Conservation (phyloP, 2,113 vertebrate species). For the Ammodytes dubius region DNA sequence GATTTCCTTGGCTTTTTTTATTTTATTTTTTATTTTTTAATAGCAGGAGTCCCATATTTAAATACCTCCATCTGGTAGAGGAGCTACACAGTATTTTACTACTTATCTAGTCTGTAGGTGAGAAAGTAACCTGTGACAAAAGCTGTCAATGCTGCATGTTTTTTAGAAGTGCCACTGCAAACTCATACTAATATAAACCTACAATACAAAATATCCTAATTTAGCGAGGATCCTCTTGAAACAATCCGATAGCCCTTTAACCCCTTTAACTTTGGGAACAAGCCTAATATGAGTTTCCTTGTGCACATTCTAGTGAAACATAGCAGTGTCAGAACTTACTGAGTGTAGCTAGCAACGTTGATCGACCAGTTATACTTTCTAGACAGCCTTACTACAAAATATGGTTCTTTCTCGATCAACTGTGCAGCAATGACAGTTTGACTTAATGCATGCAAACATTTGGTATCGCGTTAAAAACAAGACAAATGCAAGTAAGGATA, state of each 20-base stretch:
- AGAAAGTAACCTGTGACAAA: not conserved
- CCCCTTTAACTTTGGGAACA: not conserved
- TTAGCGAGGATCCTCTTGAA: not conserved
- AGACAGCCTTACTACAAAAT: not conserved
- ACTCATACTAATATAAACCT: not conserved
- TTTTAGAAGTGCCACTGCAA: not conserved
- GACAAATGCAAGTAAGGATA: not conserved
- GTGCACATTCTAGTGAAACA: not conserved
- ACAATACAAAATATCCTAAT: not conserved
- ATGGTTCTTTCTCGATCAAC: not conserved
- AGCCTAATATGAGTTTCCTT: not conserved
- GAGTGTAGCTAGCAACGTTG: not conserved
- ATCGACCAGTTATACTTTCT: not conserved
- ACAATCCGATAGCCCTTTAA: not conserved
- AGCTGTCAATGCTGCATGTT: not conserved
- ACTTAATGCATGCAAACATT: not conserved
- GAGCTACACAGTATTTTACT: not conserved
- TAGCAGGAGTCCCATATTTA: not conserved
- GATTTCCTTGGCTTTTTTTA: too few species aligned
- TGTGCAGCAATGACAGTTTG: constrained; percentile 1
- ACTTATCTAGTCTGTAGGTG: not conserved
- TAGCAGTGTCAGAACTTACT: not conserved
- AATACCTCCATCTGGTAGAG: not conserved
- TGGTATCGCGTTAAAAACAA: constrained; percentile 14
- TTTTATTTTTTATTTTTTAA: not conserved